phyloP scores from a whole-genome alignment of 2,888 invertebrate species.

The Melanostoma scalare region DNA sequence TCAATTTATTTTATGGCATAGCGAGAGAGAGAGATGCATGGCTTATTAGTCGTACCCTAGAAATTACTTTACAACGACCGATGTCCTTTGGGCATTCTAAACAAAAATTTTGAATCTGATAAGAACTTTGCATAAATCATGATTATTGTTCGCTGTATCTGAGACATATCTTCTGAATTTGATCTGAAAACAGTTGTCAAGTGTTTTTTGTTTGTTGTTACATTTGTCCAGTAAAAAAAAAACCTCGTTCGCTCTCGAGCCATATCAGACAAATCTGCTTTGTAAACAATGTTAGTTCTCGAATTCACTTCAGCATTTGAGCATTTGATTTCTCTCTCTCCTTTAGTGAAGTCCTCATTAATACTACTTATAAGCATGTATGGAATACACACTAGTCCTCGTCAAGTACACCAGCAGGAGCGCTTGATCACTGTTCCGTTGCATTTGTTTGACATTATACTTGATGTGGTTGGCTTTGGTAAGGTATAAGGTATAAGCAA shows the following conservation, averaged over 20 bases:
- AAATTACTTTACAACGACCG: too few relatives aligned
- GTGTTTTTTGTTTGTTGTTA: constrained; percentile 14
- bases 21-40: too few relatives aligned
- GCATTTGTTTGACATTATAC: constrained; percentile 36
- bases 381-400: constrained; percentile 52
- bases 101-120: neutral
- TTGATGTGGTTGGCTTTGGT: constrained; percentile 32
- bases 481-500: constrained; percentile 29
- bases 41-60: too few relatives aligned
- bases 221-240: neutral
- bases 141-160: neutral
- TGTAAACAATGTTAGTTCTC: constrained; percentile 54
- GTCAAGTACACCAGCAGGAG: constrained; percentile 45
- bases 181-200: constrained; percentile 54
- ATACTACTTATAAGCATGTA: constrained; percentile 54
- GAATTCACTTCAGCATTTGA: constrained; percentile 42
- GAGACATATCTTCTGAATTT: neutral
- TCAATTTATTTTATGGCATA: neutral
- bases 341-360: constrained; percentile 49
- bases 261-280: constrained; percentile 55
- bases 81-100: neutral
- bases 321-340: constrained; percentile 38
- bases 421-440: constrained; percentile 46
- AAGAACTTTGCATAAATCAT: neutral
- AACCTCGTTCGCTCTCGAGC: constrained; percentile 19